Evolutionary conservation across 2,888 invertebrate species (phyloP).

Genomic region (Acleris emargana): DNA sequence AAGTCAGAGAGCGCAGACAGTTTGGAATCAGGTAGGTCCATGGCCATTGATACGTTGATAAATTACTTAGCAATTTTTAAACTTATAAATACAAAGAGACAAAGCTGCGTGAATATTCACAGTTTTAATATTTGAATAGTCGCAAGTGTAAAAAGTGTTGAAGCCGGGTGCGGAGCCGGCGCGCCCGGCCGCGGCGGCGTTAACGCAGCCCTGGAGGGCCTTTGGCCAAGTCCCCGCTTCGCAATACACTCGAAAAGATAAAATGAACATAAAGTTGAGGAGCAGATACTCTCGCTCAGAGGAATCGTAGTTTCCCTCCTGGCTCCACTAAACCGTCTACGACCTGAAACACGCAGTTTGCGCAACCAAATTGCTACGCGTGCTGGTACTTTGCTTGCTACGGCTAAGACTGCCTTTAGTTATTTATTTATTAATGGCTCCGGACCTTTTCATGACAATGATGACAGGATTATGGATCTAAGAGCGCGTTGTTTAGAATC

Average conservation of each 20-base stretch:
- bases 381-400: slow-evolving; percentile 28
- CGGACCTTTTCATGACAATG: slow-evolving; percentile 5
- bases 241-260: slow-evolving; percentile 82
- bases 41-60: background rate
- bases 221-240: slow-evolving; percentile 75
- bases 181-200: slow-evolving; percentile 70
- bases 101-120: slow-evolving; percentile 54
- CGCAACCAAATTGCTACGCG: slow-evolving; percentile 50
- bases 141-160: slow-evolving; percentile 71
- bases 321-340: slow-evolving; percentile 74
- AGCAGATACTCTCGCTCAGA: slow-evolving; percentile 78
- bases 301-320: slow-evolving; percentile 80
- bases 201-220: slow-evolving; percentile 81
- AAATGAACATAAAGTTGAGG: slow-evolving; percentile 83
- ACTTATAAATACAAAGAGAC: slow-evolving; percentile 47
- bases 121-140: slow-evolving; percentile 78
- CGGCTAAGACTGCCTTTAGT: slow-evolving; percentile 2
- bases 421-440: slow-evolving; percentile 13
- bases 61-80: background rate
- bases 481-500: too few species aligned
- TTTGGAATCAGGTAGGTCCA: slow-evolving; percentile 70
- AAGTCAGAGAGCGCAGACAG: slow-evolving; percentile 81
- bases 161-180: slow-evolving; percentile 60
- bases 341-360: slow-evolving; percentile 67
- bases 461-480: too few species aligned